Percentiles rank a stretch among this genome's conserved stretches.
Conservation (phyloP, 2,797 vertebrate species). For the Esox masquinongy region DNA sequence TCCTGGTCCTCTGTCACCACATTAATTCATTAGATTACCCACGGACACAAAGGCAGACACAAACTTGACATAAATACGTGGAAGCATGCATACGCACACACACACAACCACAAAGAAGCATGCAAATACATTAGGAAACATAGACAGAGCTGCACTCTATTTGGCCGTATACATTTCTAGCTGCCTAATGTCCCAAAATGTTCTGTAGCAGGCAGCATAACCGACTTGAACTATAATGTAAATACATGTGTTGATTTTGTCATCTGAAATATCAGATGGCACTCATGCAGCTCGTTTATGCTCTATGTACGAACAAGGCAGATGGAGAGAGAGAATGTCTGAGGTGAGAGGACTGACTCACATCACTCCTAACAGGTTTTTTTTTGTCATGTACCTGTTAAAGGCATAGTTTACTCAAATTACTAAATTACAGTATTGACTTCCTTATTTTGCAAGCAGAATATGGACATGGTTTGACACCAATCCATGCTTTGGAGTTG, state of each 20-base stretch:
- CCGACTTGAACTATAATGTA: conserved; percentile 1
- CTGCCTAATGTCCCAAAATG: background rate
- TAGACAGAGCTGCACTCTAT: background rate
- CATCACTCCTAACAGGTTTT: background rate
- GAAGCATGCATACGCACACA: conserved; percentile 33
- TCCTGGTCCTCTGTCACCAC: conserved; percentile 40
- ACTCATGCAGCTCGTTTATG: background rate
- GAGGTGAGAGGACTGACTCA: background rate
- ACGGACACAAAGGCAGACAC: conserved; percentile 34
- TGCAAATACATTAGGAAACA: background rate
- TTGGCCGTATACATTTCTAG: conserved; percentile 7
- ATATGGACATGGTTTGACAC: too few species aligned
- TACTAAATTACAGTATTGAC: too few species aligned
- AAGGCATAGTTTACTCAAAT: too few species aligned
- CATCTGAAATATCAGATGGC: conserved; percentile 6
- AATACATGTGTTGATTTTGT: background rate
- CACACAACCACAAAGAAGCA: conserved; percentile 23
- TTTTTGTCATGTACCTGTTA: background rate
- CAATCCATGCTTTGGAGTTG: too few species aligned
- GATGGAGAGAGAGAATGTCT: background rate
- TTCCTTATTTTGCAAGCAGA: too few species aligned
- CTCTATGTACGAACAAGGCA: background rate
- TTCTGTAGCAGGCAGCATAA: conserved; percentile 1
- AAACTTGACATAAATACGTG: conserved; percentile 18
- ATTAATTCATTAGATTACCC: conserved; percentile 52